phyloP scores from a whole-genome alignment of 2,888 invertebrate species.

The Brachypterus glaber region DNA sequence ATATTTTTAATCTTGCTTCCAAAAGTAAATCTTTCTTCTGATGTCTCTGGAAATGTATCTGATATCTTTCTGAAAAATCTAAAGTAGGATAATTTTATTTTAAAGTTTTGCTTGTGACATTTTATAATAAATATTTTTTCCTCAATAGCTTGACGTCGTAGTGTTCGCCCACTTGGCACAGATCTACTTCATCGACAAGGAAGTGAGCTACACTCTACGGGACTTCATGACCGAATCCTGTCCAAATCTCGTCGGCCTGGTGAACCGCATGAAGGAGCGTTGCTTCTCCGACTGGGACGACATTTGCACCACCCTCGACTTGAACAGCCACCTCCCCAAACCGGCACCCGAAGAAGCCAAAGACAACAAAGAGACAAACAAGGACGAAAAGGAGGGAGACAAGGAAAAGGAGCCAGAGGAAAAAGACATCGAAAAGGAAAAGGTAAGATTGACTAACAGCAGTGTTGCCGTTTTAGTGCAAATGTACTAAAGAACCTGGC shows the following conservation, averaged over 20 bases:
- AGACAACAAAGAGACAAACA: slow-evolving; percentile 50
- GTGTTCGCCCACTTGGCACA: slow-evolving; percentile 90
- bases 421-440: slow-evolving; percentile 60
- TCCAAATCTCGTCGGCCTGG: slow-evolving; percentile 78
- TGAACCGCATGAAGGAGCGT: slow-evolving; percentile 82
- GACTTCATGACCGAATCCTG: slow-evolving; percentile 83
- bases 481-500: too few species aligned
- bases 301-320: slow-evolving; percentile 72
- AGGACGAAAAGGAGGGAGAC: slow-evolving; percentile 69
- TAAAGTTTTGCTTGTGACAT: slow-evolving; percentile 2
- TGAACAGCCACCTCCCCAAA: slow-evolving; percentile 79
- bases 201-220: slow-evolving; percentile 73
- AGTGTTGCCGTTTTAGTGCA: too few species aligned
- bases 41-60: too few species aligned
- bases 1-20: too few species aligned
- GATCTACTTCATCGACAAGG: slow-evolving; percentile 85
- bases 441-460: too few species aligned
- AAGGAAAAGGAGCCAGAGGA: slow-evolving; percentile 55
- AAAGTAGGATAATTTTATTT: too few species aligned
- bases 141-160: slow-evolving; percentile 75
- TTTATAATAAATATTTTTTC: slow-evolving; percentile 3
- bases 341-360: slow-evolving; percentile 55
- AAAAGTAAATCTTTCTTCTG: too few species aligned
- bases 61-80: too few species aligned
- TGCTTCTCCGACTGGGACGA: slow-evolving; percentile 91